Conservation (phyloP, 2,888 invertebrate genomes). For the Corythucha ciliata region DNA sequence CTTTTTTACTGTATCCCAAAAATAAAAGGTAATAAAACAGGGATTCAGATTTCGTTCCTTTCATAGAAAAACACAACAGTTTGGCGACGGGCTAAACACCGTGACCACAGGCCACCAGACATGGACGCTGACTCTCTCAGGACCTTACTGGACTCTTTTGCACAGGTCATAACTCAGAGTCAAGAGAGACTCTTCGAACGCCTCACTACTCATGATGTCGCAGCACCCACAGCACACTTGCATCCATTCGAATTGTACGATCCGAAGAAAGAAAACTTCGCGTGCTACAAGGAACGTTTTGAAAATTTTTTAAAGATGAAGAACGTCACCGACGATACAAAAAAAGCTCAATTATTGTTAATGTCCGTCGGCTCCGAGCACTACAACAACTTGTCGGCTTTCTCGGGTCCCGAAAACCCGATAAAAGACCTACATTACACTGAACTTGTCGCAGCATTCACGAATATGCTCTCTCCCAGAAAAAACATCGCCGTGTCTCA, state of each 20-base stretch:
- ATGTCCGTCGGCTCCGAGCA: constrained; percentile 25
- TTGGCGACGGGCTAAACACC: no score
- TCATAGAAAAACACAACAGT: no score
- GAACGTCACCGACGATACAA: constrained; percentile 16
- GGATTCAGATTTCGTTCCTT: no score
- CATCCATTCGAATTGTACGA: constrained; percentile 27
- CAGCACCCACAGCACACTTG: no score
- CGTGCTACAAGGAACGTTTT: constrained; percentile 24
- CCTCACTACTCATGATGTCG: no score
- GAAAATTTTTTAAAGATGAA: constrained; percentile 22
- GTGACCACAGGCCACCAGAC: no score
- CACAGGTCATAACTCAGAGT: no score
- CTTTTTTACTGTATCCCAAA: no score
- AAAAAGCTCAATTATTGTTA: constrained; percentile 22
- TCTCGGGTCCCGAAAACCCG: constrained; percentile 18
- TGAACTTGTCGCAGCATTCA: constrained; percentile 13
- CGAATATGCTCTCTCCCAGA: constrained; percentile 18
- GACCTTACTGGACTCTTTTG: no score
- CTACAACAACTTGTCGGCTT: constrained; percentile 25
- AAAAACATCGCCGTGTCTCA: constrained; percentile 25
- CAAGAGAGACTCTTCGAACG: no score
- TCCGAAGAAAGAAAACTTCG: constrained; percentile 24
- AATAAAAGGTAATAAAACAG: no score
- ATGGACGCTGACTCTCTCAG: no score
- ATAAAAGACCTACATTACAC: constrained; percentile 16